Evolutionary conservation across 35 echinoderm and acorn worm species (phyloP).

Genomic region (Amphiura filiformis): DNA sequence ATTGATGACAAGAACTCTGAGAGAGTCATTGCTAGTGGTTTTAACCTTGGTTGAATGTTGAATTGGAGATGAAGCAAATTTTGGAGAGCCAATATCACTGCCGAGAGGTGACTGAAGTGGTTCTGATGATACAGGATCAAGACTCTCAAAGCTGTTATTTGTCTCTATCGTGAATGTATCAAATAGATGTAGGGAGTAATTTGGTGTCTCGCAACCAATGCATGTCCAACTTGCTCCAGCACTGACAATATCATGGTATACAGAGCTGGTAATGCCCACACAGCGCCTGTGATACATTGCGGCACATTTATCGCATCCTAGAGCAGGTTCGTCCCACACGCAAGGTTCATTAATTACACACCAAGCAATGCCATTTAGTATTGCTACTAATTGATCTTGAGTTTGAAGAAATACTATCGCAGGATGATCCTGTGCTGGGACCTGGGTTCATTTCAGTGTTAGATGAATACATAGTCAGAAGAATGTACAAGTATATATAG

Average conservation of each 20-base stretch:
- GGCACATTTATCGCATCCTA: neutral
- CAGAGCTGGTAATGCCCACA: neutral
- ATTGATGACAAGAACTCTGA: constrained; percentile 19
- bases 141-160: neutral
- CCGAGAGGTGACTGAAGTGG: neutral
- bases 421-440: neutral
- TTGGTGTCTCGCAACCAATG: neutral
- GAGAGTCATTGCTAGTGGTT: neutral
- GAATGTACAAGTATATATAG: neutral
- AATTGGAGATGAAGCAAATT: neutral
- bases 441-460: neutral
- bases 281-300: neutral
- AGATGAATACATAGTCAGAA: neutral
- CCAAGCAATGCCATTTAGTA: neutral
- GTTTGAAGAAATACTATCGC: neutral
- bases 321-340: neutral
- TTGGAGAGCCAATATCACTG: neutral
- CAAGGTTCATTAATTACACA: neutral
- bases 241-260: neutral
- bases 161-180: neutral
- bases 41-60: neutral
- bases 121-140: neutral
- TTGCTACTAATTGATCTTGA: neutral
- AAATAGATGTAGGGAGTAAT: neutral
- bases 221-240: neutral